A percentile compares a stretch with the other conserved stretches of the same genome.
Conservation (phyloP, 2,113 vertebrate species). For the Paralichthys olivaceus region DNA sequence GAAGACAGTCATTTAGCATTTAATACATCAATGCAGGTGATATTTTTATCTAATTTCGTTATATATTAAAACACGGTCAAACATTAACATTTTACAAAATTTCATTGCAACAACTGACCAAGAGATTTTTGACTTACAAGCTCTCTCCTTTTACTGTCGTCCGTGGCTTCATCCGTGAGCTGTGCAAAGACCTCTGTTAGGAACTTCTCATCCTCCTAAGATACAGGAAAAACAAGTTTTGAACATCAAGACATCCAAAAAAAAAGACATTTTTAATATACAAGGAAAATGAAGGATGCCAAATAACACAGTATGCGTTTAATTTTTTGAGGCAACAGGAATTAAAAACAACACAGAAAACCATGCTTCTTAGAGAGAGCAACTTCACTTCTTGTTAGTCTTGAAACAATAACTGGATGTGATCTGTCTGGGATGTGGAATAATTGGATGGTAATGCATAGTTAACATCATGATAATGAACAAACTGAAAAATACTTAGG, state of each 20-base stretch:
- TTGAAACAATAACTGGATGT: background rate
- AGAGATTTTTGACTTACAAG: constrained; percentile 83
- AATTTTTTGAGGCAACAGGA: background rate
- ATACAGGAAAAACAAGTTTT: constrained; percentile 25
- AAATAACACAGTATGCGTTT: background rate
- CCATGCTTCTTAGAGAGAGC: background rate
- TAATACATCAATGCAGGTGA: background rate
- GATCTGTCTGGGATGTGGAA: background rate
- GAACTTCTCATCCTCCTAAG: constrained; percentile 98
- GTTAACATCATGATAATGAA: background rate
- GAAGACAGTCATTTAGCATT: background rate
- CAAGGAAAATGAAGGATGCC: background rate
- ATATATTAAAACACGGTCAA: background rate
- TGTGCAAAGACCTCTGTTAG: constrained; percentile 99
- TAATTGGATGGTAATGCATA: background rate
- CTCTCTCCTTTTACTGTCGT: constrained; percentile 95
- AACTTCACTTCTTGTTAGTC: background rate
- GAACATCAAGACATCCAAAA: background rate
- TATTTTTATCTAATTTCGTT: too few relatives aligned
- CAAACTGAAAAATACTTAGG: too few relatives aligned
- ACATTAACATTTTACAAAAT: background rate
- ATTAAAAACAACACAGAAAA: background rate
- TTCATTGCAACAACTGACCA: background rate
- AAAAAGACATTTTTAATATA: background rate
- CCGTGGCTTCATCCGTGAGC: constrained; percentile 96